Conservation (phyloP, 2,113 vertebrate genomes). For the Cynoglossus semilaevis region DNA sequence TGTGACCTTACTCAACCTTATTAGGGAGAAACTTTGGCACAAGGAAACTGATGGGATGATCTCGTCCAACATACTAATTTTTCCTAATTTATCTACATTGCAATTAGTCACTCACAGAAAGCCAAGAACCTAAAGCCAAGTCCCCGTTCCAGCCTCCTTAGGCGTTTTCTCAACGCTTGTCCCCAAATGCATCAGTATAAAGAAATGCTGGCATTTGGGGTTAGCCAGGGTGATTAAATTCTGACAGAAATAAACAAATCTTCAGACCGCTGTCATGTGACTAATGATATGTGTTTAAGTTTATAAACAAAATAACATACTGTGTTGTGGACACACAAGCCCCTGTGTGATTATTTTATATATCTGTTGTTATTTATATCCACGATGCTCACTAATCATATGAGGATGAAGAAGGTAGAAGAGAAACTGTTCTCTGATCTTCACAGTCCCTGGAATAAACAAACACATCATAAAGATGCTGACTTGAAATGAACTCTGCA, state of each 20-base stretch:
- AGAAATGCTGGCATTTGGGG: constrained; percentile 29
- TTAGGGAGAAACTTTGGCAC: constrained; percentile 9
- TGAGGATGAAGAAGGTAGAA: neutral
- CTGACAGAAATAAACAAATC: constrained; percentile 41
- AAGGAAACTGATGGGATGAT: constrained; percentile 10
- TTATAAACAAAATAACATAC: constrained; percentile 43
- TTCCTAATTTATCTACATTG: constrained; percentile 26
- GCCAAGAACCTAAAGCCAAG: constrained; percentile 28
- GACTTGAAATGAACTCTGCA: constrained; percentile 26
- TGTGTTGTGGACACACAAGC: constrained; percentile 13
- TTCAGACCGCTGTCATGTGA: constrained; percentile 18
- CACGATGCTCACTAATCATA: constrained; percentile 28
- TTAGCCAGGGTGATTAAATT: constrained; percentile 43
- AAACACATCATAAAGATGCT: constrained; percentile 20
- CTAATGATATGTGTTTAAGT: constrained; percentile 54
- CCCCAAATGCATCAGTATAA: constrained; percentile 38
- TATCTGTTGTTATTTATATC: neutral
- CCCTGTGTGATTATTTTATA: constrained; percentile 41
- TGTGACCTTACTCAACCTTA: constrained; percentile 5
- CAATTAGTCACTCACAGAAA: constrained; percentile 30
- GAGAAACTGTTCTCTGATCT: constrained; percentile 11
- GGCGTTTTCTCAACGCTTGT: constrained; percentile 29
- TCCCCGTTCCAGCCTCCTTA: constrained; percentile 21
- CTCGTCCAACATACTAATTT: constrained; percentile 16
- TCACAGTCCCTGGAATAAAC: constrained; percentile 15